Evolutionary conservation across 2,888 invertebrate species (phyloP), one percentile per base, ranked within the genome.

Genomic region (Agrochola macilenta): DNA sequence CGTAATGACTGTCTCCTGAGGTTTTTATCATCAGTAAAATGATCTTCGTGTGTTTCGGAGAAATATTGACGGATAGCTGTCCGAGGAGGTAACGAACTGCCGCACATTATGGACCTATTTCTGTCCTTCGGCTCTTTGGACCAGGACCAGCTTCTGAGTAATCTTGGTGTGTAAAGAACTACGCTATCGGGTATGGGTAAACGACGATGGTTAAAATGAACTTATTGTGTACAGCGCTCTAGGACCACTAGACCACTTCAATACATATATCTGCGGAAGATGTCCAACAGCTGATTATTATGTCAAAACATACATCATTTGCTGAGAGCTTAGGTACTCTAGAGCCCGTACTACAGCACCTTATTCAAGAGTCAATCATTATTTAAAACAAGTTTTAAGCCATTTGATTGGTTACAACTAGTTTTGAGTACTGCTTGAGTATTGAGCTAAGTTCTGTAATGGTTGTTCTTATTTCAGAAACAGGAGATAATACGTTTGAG

Each of bases 1-100:
- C 49, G 17, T 84, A 69, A 78, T 81, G 58, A 65, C 23, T 60
- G 78, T 74, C 70, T 78, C 78, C 58, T 60, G 61, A 11, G 63
- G 20, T 68, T 83, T 83, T 74, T 43, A 23, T 66, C 9, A 23
- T 14, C n/a, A 52, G 12, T n/a, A 35, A 43, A 61, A 35, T 58
- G 5, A 52, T 23, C 63, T n/a, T 60, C 20, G 35, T 58, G n/a
- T 71, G 20, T 30, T 81, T 71, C 35, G 35, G 39, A 66, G 65
- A 52, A 74, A 20, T 66, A 30, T 76, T 61, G 46, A 30, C 39
- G 14, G 49, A 54, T 69, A 23, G 20, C 12, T 73, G 57, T 64
- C n/a, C n/a, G 26, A 54, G 49, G 35, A 23, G 14, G 7, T 54
- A 64, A 65, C 64, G 9, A 72, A 43, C 4, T 1, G 1, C 17